Conservation (phyloP, 2,797 vertebrate species). For the Novumbra hubbsi region DNA sequence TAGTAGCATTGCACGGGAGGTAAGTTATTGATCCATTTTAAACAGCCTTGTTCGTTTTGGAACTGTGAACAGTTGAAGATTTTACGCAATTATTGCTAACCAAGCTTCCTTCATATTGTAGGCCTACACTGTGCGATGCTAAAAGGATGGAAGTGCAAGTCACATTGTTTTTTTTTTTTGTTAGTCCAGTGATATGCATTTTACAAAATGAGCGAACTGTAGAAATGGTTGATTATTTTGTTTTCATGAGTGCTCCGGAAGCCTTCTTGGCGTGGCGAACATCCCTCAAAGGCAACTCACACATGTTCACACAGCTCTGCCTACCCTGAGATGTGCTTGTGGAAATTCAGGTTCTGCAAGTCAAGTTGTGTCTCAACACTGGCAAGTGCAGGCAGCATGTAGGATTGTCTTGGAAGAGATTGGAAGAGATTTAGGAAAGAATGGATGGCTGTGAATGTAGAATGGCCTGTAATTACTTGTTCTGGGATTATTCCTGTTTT, state of each 20-base stretch:
- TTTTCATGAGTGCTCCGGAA: background rate
- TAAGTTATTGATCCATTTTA: conserved; percentile 62
- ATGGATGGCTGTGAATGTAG: conserved; percentile 42
- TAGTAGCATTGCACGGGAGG: conserved; percentile 96
- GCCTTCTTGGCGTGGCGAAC: conserved; percentile 15
- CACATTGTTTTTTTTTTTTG: background rate
- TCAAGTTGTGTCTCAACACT: conserved; percentile 27
- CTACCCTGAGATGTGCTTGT: conserved; percentile 23
- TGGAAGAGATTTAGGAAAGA: conserved; percentile 51
- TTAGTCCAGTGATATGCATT: background rate
- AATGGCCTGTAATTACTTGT: conserved; percentile 67
- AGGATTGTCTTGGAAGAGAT: conserved; percentile 45
- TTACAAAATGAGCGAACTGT: background rate
- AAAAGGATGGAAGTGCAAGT: background rate
- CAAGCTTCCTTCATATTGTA: background rate
- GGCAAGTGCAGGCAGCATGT: conserved; percentile 48
- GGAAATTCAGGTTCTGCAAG: conserved; percentile 49
- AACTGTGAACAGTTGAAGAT: background rate
- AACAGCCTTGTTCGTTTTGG: background rate
- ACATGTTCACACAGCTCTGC: conserved; percentile 19
- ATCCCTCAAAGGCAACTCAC: conserved; percentile 16
- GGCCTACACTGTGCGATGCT: background rate
- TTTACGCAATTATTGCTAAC: background rate
- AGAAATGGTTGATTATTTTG: background rate
- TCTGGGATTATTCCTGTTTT: conserved; percentile 64